A percentile compares a stretch with the other conserved stretches of the same genome.
phyloP scores from a whole-genome alignment of 2,888 invertebrate species.

The Orchestes rusci region DNA sequence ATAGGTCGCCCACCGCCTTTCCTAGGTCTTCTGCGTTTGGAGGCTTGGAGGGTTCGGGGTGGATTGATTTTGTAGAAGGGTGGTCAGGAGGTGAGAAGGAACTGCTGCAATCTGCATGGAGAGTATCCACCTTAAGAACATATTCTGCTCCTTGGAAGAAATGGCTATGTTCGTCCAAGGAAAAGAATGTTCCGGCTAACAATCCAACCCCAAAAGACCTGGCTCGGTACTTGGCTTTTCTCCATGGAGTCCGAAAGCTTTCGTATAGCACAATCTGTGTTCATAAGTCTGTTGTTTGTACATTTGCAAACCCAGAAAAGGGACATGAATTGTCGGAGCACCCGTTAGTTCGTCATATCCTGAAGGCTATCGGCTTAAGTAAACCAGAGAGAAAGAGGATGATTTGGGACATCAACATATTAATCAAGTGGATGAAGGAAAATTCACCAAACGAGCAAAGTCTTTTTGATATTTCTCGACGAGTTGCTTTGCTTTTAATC shows the following conservation, averaged over 20 bases:
- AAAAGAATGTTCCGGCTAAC: conserved; percentile 5
- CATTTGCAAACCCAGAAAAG: conserved; percentile 8
- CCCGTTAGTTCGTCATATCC: conserved; percentile 22
- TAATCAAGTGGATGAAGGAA: conserved; percentile 5
- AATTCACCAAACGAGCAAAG: conserved; percentile 7
- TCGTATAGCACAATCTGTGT: conserved; percentile 11
- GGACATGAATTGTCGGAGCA: conserved; percentile 9
- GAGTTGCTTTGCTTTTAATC: neutral
- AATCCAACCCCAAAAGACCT: conserved; percentile 5
- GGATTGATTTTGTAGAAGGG: conserved; percentile 12
- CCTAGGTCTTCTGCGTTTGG: conserved; percentile 14
- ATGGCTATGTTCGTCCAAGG: conserved; percentile 6
- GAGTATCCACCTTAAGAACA: conserved; percentile 16
- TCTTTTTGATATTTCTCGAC: conserved; percentile 20
- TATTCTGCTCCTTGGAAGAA: conserved; percentile 14
- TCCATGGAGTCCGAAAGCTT: conserved; percentile 1
- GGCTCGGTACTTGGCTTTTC: conserved; percentile 6
- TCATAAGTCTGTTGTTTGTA: conserved; percentile 14
- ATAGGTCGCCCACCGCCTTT: conserved; percentile 9
- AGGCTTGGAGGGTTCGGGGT: conserved; percentile 20
- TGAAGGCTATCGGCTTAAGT: conserved; percentile 22
- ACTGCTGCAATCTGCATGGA: conserved; percentile 17
- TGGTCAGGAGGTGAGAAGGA: conserved; percentile 22
- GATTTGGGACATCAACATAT: conserved; percentile 16
- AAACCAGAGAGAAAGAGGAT: conserved; percentile 1